Base-by-base conservation (phyloP, 2,797 vertebrate species). In the Neomorphus geoffroyi region DNA sequence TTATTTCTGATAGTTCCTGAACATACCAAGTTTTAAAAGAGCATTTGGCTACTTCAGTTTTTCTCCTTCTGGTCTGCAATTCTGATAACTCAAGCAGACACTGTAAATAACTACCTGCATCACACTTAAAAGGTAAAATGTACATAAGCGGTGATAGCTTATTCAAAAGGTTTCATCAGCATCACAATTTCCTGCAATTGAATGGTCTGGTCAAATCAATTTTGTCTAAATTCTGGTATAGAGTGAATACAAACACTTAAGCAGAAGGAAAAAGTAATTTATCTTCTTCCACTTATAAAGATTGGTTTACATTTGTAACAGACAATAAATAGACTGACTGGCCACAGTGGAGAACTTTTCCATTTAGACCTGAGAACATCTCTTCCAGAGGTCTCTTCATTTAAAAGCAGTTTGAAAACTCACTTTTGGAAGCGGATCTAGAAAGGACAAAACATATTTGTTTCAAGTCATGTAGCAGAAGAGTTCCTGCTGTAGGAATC, bases 391-490 rank as follows among this genome's bases (percentile, higher is more conserved):
- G 58, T 67, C 53, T 90, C 89, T 82, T 80, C 7, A 8, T 39
- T 81, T 50, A 79, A 33, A 91, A 88, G 80, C 2, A 43, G 6
- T 61, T 62, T 83, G 24, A 84, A 57, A 86, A 92, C 43, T 51
- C 35, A 58, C 19, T 75, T 86, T 60, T 80, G 71, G 71, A 94
- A 93, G 65, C 30, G 35, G 27, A 33, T 39, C 41, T 84, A 85
- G 67, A 75, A 23, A 84, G 43, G 27, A 84, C 28, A 72, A 88
- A 77, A 67, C 22, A 41, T 14, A 19, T 19, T 23, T 67, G 57
- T 85, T 95, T 91, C 89, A 97, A 95, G 78, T 80, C 53, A 85
- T 2, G 7, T 17, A 60, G 39, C 30, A 79, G 24, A 88, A 87
- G 33, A 77, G 30, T 77, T 95, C 41, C 74, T 81, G 18, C 43